Evolutionary conservation across 2,797 vertebrate genomes (phyloP).

Genomic region (Etheostoma nigrum): DNA sequence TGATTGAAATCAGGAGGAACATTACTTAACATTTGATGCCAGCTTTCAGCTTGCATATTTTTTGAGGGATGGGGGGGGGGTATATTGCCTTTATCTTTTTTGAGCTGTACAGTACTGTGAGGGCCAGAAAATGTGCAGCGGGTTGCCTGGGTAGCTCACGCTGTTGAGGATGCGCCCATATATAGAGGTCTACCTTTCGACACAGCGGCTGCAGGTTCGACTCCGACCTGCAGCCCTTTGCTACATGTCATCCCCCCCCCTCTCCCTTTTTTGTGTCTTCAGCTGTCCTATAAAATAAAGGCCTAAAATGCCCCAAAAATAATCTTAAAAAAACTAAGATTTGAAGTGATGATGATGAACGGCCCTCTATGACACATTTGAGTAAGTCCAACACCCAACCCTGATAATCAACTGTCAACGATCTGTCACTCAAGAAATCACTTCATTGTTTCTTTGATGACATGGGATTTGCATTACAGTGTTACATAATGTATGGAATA

Average conservation of each 20-base stretch:
- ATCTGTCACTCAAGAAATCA: constrained; percentile 7
- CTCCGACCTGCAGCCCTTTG: too few relatives aligned
- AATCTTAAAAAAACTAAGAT: neutral
- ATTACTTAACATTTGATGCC: too few relatives aligned
- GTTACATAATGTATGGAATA: constrained; percentile 4
- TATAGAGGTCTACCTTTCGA: too few relatives aligned
- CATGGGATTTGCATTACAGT: constrained; percentile 5
- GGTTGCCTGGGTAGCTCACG: too few relatives aligned
- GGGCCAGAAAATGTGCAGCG: neutral
- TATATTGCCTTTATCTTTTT: neutral
- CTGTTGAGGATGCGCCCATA: too few relatives aligned
- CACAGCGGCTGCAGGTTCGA: too few relatives aligned
- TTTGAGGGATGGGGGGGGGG: too few relatives aligned
- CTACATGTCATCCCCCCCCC: too few relatives aligned
- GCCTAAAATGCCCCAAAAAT: too few relatives aligned
- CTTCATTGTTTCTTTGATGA: constrained; percentile 16
- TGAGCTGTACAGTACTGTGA: neutral
- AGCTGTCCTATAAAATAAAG: too few relatives aligned
- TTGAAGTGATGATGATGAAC: neutral
- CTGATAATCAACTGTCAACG: neutral
- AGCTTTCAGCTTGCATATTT: neutral
- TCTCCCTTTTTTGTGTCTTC: too few relatives aligned
- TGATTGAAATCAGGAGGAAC: neutral
- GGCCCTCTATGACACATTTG: neutral
- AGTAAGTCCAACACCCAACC: neutral